Base-by-base conservation (phyloP, 2,113 vertebrate genomes). In the Alethe castanea region DNA sequence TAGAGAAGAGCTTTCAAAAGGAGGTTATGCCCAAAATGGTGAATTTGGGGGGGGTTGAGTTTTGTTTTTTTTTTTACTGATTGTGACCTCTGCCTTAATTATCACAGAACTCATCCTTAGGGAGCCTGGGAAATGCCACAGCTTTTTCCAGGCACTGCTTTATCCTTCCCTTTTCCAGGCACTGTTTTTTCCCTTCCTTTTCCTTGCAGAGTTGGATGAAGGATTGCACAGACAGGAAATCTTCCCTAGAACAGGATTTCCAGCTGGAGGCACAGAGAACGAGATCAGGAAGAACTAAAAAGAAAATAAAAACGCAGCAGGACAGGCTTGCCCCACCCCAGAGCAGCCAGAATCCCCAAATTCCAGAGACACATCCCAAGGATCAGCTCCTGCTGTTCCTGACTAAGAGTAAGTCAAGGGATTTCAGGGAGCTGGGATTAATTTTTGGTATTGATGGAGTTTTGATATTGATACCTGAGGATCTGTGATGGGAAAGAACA, bases 321-420 rank as follows among this genome's bases (percentile, higher is more conserved):
- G 47, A 48, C 22, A 48, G 47, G 47, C 10, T 28, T 16, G 28
- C 50, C 50, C 47, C 47, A 48, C 22, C 47, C 23, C 47, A 23
- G 22, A 24, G 47, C 47, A 48, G 47, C 23, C 50, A 28, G 25
- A 26, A 52, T 28, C 28, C 50, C 50, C 50, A 52, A 52, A 56
- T 11, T 56, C 64, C 84, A 77, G 72, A 35, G 57, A 35, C 19
- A 8, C 38, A 28, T 1, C 42, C 60, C 11, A 19, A 48, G 5
- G 56, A 94, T 5, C 92, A 88, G 45, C 62, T 96, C 36, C 38
- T 85, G 11, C 19, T 33, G 5, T 72, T 97, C 83, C 48, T 97
- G 22, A 80, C 82, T 13, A 12, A 94, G 22, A 80, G 97, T 97
- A 76, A 48, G 94, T 48, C 26, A 4, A 11, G 10, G 48, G 45